Percentiles rank a stretch among this genome's conserved stretches.
These are phyloP conservation scores for Sphaerophoria taeniata DNA, from an alignment of 2,888 invertebrate species.

Conservation along the genomic window DNA sequence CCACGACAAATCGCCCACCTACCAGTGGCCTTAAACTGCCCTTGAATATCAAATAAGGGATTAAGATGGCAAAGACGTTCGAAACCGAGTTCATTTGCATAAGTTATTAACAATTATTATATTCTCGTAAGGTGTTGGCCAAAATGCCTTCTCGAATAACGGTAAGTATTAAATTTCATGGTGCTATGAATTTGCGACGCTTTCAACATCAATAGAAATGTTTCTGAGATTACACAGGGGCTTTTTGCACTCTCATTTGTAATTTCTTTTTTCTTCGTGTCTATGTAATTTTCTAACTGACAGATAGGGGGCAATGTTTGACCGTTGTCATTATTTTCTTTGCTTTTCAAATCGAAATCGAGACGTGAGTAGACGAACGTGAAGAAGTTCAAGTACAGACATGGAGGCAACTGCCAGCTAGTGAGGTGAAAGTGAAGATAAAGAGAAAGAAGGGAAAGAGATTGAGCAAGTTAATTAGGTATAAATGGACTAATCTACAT, in stretches of 20 bases:
- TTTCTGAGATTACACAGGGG: background rate
- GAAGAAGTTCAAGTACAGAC: conserved; percentile 39
- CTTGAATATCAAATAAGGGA: conserved; percentile 30
- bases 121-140: conserved; percentile 20
- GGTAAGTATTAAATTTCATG: conserved; percentile 39
- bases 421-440: conserved; percentile 54
- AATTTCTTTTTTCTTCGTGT: background rate
- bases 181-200: conserved; percentile 46
- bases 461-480: conserved; percentile 6
- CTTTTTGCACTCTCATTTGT: conserved; percentile 21
- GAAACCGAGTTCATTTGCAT: conserved; percentile 4
- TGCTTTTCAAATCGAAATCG: conserved; percentile 41
- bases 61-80: background rate
- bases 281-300: conserved; percentile 11
- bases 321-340: conserved; percentile 4
- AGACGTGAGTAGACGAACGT: conserved; percentile 53
- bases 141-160: background rate
- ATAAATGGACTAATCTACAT: conserved; percentile 64
- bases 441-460: background rate
- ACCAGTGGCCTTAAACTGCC: background rate
- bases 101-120: conserved; percentile 47
- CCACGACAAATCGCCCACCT: background rate
- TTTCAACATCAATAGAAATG: conserved; percentile 41
- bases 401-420: background rate
- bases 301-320: conserved; percentile 43